Conservation (phyloP, 2,797 vertebrate genomes). For the Linurgus olivaceus region DNA sequence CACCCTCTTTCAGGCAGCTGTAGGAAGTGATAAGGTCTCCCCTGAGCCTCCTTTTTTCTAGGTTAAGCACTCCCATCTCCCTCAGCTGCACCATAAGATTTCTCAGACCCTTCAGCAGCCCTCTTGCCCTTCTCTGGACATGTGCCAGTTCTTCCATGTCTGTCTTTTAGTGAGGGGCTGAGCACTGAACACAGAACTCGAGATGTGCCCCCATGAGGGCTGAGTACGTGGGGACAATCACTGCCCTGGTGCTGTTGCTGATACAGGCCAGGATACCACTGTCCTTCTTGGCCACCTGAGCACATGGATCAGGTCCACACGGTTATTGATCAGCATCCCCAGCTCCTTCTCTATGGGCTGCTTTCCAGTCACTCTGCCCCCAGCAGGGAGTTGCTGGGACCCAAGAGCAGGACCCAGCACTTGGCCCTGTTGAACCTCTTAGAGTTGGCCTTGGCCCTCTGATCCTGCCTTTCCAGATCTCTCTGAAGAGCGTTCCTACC, state of each 20-base stretch:
- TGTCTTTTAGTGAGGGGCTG: not conserved
- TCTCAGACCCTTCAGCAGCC: not conserved
- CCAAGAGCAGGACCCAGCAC: not conserved
- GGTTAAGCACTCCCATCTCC: not conserved
- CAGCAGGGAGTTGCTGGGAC: not conserved
- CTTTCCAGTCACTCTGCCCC: not conserved
- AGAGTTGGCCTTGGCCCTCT: accelerated
- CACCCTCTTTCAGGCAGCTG: not conserved
- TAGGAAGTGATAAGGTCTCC: not conserved
- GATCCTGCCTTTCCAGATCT: not conserved
- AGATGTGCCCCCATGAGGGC: not conserved
- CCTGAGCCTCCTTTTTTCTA: not conserved
- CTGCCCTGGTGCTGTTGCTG: not conserved
- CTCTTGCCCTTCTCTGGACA: not conserved
- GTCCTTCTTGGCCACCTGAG: not conserved
- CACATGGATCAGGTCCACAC: accelerated
- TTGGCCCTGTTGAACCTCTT: not conserved
- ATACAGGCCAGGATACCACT: accelerated
- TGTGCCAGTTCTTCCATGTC: not conserved
- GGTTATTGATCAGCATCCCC: accelerated
- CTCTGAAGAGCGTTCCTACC: not conserved
- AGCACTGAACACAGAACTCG: accelerated
- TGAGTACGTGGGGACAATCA: accelerated
- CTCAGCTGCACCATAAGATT: not conserved
- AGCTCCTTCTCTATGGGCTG: not conserved